Evolutionary conservation across 2,113 vertebrate species (phyloP).

Genomic region (Pongo pygmaeus): DNA sequence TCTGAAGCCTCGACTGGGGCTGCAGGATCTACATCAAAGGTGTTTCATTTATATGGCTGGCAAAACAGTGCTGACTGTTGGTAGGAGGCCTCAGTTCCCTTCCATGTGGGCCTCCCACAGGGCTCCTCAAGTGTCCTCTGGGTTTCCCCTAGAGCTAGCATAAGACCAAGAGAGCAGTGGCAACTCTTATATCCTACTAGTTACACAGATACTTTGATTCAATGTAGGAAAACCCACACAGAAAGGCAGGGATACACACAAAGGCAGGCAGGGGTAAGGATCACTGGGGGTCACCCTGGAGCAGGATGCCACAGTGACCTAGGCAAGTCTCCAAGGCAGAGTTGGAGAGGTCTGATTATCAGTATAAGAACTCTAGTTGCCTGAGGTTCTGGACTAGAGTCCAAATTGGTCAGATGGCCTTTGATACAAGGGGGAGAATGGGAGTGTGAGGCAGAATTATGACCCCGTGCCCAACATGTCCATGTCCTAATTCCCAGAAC

Average conservation of each 20-base stretch:
- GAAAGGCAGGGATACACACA: background rate
- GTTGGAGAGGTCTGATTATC: background rate
- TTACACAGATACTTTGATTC: background rate
- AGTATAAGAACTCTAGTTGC: background rate
- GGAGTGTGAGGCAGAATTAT: background rate
- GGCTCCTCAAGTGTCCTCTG: background rate
- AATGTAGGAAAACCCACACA: background rate
- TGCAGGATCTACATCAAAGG: background rate
- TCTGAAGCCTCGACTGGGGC: background rate
- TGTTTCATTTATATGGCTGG: background rate
- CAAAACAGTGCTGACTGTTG: background rate
- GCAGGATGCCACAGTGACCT: background rate
- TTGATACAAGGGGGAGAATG: background rate
- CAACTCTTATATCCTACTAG: background rate
- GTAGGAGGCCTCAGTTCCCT: background rate
- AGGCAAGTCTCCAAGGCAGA: background rate
- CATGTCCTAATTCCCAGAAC: background rate
- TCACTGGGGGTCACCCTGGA: background rate
- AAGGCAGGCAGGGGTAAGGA: background rate
- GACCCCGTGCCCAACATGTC: too few relatives aligned
- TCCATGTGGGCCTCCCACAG: background rate
- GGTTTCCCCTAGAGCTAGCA: background rate
- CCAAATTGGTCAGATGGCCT: background rate
- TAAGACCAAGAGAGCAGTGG: background rate
- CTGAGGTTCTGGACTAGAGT: background rate